A percentile compares a stretch with the other conserved stretches of the same genome.
These are phyloP conservation scores for Apis mellifera DNA, from an alignment of 1,140 invertebrate species.

Conservation along the genomic window Amel_HAv3.1 CM009931.2:25103501-25104000, in stretches of 20 bases:
- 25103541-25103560: conserved; percentile 61
- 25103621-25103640: background rate
- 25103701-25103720: background rate
- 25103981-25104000: background rate
- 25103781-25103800: background rate
- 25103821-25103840: background rate
- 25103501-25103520: conserved; percentile 61
- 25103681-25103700: background rate
- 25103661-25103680: conserved; percentile 5
- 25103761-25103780: background rate
- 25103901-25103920: background rate
- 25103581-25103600: conserved; percentile 80
- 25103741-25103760: background rate
- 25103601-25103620: background rate
- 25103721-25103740: background rate
- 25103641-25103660: conserved; percentile 3
- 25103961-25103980: background rate
- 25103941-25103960: background rate
- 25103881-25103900: background rate
- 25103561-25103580: conserved; percentile 66
- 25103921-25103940: background rate
- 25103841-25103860: background rate
- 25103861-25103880: background rate
- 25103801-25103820: background rate
- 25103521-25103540: conserved; percentile 54